Evolutionary conservation across 2,888 invertebrate genomes (phyloP), one percentile per base, ranked within the genome.

Genomic region (Tinea trinotella): DNA sequence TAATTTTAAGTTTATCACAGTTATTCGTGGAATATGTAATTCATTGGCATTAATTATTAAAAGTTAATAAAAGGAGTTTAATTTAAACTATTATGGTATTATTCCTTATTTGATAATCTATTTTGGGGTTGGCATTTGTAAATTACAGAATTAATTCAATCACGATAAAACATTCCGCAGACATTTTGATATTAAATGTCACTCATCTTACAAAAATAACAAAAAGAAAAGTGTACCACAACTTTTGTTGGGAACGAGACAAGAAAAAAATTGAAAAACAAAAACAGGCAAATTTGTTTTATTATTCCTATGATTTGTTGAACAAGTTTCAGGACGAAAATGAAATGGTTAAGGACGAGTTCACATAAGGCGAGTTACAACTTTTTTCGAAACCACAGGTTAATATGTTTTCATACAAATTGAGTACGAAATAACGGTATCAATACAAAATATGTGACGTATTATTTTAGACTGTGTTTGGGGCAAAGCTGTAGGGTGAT

Each of bases 271-370:
- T 18, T 50, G 24, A 50, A 50, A 50, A 50, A 50, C 50, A 50
- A 50, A 50, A 50, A 48, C 48, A 24, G 50, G 12, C 10, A 50
- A 24, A 50, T 50, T 50, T 50, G 24, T 24, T 50, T 50, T 24
- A 50, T 50, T 50, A 50, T 50, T 50, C 24, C 24, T 15, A 18
- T 50, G 50, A 50, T 50, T 50, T 50, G 50, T 50, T 50, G 50
- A 50, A 24, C 50, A 50, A 50, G 24, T 50, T 50, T 50, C 49
- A 12, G 22, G 15, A 46, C 24, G 50, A 24, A 50, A 50, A 50
- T 50, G 50, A 50, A 50, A 24, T 18, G 22, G 50, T 50, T 24
- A 20, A 24, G 46, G 46, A 3, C 15, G 17, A 4, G 17, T 17
- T 3, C 19, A 46, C n/a, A 46, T 19, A 2, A 10, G 12, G 40